phyloP scores from a whole-genome alignment of 1,140 invertebrate genomes.

The Nasonia giraulti region DNA sequence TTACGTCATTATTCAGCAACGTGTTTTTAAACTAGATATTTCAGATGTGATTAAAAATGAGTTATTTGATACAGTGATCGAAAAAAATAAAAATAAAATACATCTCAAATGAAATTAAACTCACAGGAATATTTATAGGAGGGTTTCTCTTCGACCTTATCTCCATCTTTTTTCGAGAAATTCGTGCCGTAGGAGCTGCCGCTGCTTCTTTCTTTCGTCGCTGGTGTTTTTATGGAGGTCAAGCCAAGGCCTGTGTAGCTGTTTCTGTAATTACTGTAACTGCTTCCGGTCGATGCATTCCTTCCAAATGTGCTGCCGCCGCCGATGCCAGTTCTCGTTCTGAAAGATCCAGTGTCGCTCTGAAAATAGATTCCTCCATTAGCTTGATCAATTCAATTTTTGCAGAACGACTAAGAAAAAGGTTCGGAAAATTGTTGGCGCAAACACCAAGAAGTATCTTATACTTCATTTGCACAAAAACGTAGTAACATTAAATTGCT shows the following conservation, averaged over 20 bases:
- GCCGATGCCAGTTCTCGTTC: conserved; percentile 59
- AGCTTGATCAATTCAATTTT: neutral
- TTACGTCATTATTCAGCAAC: too few species aligned
- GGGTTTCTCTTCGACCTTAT: conserved; percentile 65
- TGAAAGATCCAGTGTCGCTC: conserved; percentile 65
- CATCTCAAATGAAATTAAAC: conserved; percentile 19
- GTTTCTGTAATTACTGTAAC: conserved; percentile 65
- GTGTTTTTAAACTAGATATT: too few species aligned
- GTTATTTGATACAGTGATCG: too few species aligned
- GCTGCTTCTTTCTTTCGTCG: conserved; percentile 61
- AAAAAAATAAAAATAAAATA: too few species aligned
- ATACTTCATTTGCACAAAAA: too few species aligned
- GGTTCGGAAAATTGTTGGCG: too few species aligned
- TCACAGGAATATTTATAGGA: conserved; percentile 66
- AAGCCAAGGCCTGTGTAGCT: conserved; percentile 62
- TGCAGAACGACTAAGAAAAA: too few species aligned
- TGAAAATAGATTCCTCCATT: conserved; percentile 55
- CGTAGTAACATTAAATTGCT: too few species aligned
- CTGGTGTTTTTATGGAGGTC: conserved; percentile 56
- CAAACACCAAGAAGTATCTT: too few species aligned
- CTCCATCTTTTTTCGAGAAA: conserved; percentile 63
- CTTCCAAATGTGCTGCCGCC: conserved; percentile 60
- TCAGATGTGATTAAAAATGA: too few species aligned
- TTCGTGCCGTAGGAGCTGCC: conserved; percentile 58
- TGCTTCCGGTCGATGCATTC: conserved; percentile 61